Evolutionary conservation across 2,888 invertebrate genomes (phyloP).

Genomic region (Ichneumon xanthorius): DNA sequence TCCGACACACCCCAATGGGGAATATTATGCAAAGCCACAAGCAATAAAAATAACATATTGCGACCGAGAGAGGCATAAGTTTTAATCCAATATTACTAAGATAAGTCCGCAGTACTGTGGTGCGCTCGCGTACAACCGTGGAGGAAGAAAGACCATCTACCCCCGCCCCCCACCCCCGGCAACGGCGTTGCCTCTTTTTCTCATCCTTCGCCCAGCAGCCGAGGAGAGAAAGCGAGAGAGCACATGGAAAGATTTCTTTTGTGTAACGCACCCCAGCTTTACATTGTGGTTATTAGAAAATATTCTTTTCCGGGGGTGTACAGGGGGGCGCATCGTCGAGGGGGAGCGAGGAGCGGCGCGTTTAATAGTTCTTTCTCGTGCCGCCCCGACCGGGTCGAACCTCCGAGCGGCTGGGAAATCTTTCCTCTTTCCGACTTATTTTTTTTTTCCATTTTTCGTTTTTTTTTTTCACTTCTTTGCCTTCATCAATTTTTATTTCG

Average conservation of each 20-base stretch:
- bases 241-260: conserved; percentile 82
- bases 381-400: conserved; percentile 38
- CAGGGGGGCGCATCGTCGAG: conserved; percentile 66
- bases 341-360: conserved; percentile 54
- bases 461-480: conserved; percentile 34
- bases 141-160: conserved; percentile 60
- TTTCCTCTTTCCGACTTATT: conserved; percentile 4
- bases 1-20: conserved; percentile 67
- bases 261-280: conserved; percentile 83
- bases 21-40: conserved; percentile 85
- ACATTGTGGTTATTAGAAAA: conserved; percentile 85
- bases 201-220: conserved; percentile 58
- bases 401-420: neutral
- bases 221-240: conserved; percentile 67
- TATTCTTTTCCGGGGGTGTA: conserved; percentile 76
- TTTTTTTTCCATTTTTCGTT: conserved; percentile 11
- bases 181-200: conserved; percentile 49
- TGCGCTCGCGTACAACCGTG: conserved; percentile 16
- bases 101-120: conserved; percentile 78
- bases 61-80: conserved; percentile 84
- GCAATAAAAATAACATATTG: conserved; percentile 85
- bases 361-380: conserved; percentile 64
- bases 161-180: conserved; percentile 63
- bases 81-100: conserved; percentile 85
- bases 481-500: conserved; percentile 19